phyloP scores from a whole-genome alignment of 2,113 vertebrate genomes.

The Phrynosoma blainvillii region DNA sequence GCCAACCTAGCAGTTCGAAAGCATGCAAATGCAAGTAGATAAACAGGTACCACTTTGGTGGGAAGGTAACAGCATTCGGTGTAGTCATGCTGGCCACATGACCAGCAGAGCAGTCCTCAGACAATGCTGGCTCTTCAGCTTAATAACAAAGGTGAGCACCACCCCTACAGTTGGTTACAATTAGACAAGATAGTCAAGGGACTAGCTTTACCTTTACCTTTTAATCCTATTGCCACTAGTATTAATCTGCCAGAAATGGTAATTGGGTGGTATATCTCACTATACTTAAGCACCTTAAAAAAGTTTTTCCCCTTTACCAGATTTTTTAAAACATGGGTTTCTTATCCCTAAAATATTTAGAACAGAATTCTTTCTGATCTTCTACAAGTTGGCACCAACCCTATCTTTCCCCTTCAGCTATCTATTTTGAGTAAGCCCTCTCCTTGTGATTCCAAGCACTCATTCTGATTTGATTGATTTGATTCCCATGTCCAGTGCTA shows the following conservation, averaged over 20 bases:
- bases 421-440: not conserved
- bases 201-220: too few species aligned
- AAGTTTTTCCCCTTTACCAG: not conserved
- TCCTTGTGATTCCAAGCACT: constrained; percentile 24
- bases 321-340: not conserved
- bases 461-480: constrained; percentile 33
- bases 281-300: not conserved
- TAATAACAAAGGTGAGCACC: too few species aligned
- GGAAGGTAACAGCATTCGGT: too few species aligned
- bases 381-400: not conserved
- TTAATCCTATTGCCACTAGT: not conserved
- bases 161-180: too few species aligned
- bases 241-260: not conserved
- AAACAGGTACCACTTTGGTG: too few species aligned
- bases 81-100: too few species aligned
- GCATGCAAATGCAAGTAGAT: too few species aligned
- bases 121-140: too few species aligned
- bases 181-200: too few species aligned
- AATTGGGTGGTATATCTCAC: not conserved
- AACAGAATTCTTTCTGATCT: not conserved
- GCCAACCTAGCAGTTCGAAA: too few species aligned
- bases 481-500: constrained; percentile 12
- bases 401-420: not conserved
- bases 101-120: too few species aligned
- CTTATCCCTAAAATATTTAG: not conserved